Evolutionary conservation across 37 sponge, comb jelly and placozoan species (phyloP).

Genomic region (Beroe ovata): DNA sequence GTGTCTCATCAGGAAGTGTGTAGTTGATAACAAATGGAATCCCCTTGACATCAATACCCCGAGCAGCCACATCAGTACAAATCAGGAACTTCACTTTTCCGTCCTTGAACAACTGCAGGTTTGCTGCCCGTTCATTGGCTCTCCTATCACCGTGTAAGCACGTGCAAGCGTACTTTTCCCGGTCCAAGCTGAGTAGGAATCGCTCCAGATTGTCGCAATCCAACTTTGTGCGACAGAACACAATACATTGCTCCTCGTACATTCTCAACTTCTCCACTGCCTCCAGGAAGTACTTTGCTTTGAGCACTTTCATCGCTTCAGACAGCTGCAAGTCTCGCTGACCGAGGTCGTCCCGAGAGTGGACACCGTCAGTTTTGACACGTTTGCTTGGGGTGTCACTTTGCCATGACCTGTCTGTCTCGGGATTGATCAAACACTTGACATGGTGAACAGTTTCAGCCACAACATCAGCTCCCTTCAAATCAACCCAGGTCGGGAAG

Average conservation of each 20-base stretch:
- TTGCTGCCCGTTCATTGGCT: constrained; percentile 81
- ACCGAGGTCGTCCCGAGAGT: constrained; percentile 70
- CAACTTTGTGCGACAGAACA: constrained; percentile 96
- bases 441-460: constrained; percentile 87
- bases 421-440: constrained; percentile 79
- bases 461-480: constrained; percentile 93
- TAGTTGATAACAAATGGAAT: constrained; percentile 93
- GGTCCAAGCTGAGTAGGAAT: constrained; percentile 74
- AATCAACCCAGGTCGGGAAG: constrained; percentile 95
- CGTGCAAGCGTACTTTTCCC: constrained; percentile 69
- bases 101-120: constrained; percentile 87
- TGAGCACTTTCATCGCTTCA: constrained; percentile 88
- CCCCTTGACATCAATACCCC: constrained; percentile 93
- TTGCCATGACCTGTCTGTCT: constrained; percentile 81
- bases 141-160: constrained; percentile 88
- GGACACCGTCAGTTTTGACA: constrained; percentile 84
- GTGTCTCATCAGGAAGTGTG: constrained; percentile 91
- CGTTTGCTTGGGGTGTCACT: constrained; percentile 11
- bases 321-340: constrained; percentile 71
- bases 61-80: constrained; percentile 96
- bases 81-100: constrained; percentile 88
- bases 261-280: constrained; percentile 87
- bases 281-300: constrained; percentile 81
- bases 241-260: constrained; percentile 81
- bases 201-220: constrained; percentile 96